These are phyloP conservation scores for Megaceryle torquata DNA, from an alignment of 2,113 vertebrate species.

Conservation along the genomic window DNA sequence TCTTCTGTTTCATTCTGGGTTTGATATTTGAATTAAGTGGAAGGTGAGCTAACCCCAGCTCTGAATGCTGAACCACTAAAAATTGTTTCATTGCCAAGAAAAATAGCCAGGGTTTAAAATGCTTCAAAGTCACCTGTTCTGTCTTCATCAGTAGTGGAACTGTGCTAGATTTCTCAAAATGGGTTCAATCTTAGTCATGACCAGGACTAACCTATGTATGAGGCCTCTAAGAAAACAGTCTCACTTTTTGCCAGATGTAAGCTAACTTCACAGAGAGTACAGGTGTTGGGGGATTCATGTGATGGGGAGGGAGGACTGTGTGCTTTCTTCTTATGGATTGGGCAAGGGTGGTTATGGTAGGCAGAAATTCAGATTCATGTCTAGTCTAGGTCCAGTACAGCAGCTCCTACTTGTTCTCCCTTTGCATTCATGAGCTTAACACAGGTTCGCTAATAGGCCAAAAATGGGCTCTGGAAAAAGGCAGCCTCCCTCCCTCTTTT, in stretches of 20 bases:
- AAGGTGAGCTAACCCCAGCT: not conserved
- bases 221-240: not conserved
- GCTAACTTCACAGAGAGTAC: not conserved
- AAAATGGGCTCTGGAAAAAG: not conserved
- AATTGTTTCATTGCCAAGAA: not conserved
- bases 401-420: not conserved
- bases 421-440: not conserved
- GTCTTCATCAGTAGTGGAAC: not conserved
- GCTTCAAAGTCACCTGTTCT: not conserved
- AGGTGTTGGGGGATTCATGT: not conserved
- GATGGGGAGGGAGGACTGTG: not conserved
- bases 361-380: not conserved
- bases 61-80: not conserved
- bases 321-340: not conserved
- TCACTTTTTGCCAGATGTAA: not conserved
- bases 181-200: not conserved
- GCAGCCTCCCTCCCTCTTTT: not conserved
- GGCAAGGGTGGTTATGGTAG: not conserved
- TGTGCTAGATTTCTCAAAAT: not conserved
- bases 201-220: accelerated
- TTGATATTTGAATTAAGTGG: not conserved
- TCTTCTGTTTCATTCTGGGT: not conserved
- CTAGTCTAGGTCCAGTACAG: not conserved
- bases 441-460: not conserved
- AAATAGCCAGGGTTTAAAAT: not conserved